Evolutionary conservation across 2,888 invertebrate genomes (phyloP).

Genomic region (Stenotaenia linearis): DNA sequence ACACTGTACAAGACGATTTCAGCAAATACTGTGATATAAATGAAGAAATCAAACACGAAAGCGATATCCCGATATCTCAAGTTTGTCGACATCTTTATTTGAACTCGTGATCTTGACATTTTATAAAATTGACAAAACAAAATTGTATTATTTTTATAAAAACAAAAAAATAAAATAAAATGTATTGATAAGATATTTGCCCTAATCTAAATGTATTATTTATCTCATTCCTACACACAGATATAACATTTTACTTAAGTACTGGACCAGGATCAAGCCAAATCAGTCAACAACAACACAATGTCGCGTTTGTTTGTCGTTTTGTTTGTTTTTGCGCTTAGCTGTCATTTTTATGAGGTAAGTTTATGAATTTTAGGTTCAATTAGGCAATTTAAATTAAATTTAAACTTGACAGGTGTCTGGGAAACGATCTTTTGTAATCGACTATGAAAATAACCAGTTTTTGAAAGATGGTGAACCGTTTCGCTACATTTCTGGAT

Average conservation of each 20-base stretch:
- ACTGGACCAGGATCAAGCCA: background rate
- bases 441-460: constrained; percentile 53
- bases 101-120: too few species aligned
- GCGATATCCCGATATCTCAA: too few species aligned
- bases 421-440: constrained; percentile 41
- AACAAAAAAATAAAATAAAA: too few species aligned
- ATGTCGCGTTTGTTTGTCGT: background rate
- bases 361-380: background rate
- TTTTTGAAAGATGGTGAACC: constrained; percentile 68
- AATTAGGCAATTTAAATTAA: background rate
- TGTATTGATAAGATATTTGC: too few species aligned
- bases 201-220: background rate
- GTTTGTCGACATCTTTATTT: too few species aligned
- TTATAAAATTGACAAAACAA: too few species aligned
- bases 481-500: constrained; percentile 67
- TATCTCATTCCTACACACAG: background rate
- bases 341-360: background rate
- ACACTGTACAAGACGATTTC: constrained; percentile 44
- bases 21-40: constrained; percentile 26
- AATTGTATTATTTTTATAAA: too few species aligned
- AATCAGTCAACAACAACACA: background rate
- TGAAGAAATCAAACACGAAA: constrained; percentile 37
- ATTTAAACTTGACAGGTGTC: background rate
- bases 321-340: background rate
- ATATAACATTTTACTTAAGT: background rate